Base-by-base conservation (phyloP, 2,888 invertebrate genomes). In the Leptarthrus brevirostris region DNA sequence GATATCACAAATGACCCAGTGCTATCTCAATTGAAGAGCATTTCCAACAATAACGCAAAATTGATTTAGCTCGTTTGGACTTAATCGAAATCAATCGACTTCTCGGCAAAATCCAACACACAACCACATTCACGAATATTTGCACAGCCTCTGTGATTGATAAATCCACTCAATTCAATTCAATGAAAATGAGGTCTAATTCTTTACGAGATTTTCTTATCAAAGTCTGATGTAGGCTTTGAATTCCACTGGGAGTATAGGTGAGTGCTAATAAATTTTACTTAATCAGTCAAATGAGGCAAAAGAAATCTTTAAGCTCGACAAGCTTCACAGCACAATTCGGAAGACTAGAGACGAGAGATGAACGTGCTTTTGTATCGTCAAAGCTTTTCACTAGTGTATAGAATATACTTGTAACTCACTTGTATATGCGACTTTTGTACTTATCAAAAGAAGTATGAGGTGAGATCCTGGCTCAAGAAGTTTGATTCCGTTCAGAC, bases 151-250 rank as follows among this genome's bases (percentile, higher is more conserved):
- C 18, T 30, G 18, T 69, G 69, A 69, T 69, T 69, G 52, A 69
- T 69, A 69, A 69, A 52, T 69, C 69, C 69, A 69, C 69, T 69
- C 69, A 52, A 69, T 52, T 69, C 69, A 34, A 69, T 69, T 69
- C 52, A 34, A 26, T 30, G 69, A 69, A 52, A 69, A 69, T 52
- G 69, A 69, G 49, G 52, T 52, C 69, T 69, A 69, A 69, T 69
- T 52, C 69, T 30, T 69, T 69, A 69, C 69, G 30, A 69, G 69
- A 69, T 69, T 69, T 69, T 52, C 52, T 69, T 69, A 69, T 69
- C 69, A 52, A 69, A 52, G 69, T 69, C 69, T 26, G 52, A 52
- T 52, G 69, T 69, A 44, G 69, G 30, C 49, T 34, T 34, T 52
- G 34, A 52, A 61, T 52, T 52, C 30, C 52, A 22, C 20, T 18